A percentile compares a stretch with the other conserved stretches of the same genome.
Evolutionary conservation across 2,113 vertebrate genomes (phyloP).

Genomic region (Nycticorax nycticorax): DNA sequence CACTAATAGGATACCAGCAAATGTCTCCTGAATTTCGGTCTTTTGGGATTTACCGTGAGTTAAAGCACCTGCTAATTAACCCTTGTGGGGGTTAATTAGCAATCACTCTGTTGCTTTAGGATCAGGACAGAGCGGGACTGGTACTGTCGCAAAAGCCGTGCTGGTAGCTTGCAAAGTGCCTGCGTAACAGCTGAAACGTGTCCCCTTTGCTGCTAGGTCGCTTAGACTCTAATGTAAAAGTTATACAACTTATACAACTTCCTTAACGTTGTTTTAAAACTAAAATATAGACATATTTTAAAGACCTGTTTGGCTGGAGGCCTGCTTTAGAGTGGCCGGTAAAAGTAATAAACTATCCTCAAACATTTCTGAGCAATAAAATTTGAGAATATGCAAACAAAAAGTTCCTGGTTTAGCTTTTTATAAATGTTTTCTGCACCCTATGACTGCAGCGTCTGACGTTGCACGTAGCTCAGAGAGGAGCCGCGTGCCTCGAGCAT

Average conservation of each 20-base stretch:
- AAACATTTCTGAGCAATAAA: conserved; percentile 58
- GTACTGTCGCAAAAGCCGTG: neutral
- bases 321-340: conserved; percentile 34
- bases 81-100: too few species aligned
- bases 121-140: fast-evolving
- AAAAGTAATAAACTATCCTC: conserved; percentile 44
- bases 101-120: fast-evolving
- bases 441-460: neutral
- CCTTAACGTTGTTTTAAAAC: conserved; percentile 52
- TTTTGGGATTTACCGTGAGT: neutral
- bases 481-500: neutral
- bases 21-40: neutral
- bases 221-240: conserved; percentile 3
- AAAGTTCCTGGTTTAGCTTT: conserved; percentile 1
- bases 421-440: neutral
- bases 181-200: neutral
- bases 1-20: neutral
- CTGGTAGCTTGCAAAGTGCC: neutral
- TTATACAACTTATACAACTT: conserved; percentile 65
- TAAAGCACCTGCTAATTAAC: neutral
- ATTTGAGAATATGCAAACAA: conserved; percentile 55
- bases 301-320: conserved; percentile 36
- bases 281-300: conserved; percentile 54
- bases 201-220: conserved; percentile 14
- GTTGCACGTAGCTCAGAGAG: neutral